A percentile compares a stretch with the other conserved stretches of the same genome.
phyloP scores from a whole-genome alignment of 2,888 invertebrate species.

The Orthonychiurus folsomi region DNA sequence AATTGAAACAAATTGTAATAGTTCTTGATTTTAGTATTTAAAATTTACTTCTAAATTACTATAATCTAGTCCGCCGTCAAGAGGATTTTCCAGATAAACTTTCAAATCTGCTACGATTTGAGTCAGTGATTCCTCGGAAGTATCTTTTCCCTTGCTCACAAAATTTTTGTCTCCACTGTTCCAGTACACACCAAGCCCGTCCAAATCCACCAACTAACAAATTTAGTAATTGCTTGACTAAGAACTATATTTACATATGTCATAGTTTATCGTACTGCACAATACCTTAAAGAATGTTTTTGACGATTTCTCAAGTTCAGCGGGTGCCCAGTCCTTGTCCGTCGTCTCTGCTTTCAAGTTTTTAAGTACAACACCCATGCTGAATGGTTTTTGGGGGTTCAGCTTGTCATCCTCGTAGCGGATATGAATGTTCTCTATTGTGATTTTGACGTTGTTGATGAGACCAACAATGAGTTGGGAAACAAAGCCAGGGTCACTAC shows the following conservation, averaged over 20 bases:
- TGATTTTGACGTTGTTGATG: conserved; percentile 69
- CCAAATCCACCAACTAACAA: conserved; percentile 4
- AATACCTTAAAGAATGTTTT: conserved; percentile 11
- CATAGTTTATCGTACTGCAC: no score
- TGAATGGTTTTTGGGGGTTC: conserved; percentile 56
- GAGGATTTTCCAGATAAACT: background rate
- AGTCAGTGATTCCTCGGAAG: background rate
- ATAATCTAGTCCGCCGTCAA: background rate
- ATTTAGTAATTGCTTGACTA: background rate
- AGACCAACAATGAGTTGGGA: conserved; percentile 66
- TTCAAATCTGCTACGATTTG: background rate
- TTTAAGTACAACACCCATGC: conserved; percentile 54
- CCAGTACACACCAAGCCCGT: conserved; percentile 11
- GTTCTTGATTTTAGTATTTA: no score
- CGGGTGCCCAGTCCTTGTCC: background rate
- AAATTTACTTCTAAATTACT: no score
- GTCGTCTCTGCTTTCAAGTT: background rate
- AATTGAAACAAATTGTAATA: no score
- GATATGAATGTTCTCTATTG: conserved; percentile 66
- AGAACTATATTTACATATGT: no score
- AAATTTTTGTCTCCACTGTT: background rate
- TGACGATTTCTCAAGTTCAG: background rate
- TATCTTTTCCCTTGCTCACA: background rate
- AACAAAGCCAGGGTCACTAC: conserved; percentile 45
- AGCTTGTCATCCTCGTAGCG: conserved; percentile 68